Conservation (phyloP, 2,797 vertebrate genomes). For the Pipistrellus pipistrellus region DNA sequence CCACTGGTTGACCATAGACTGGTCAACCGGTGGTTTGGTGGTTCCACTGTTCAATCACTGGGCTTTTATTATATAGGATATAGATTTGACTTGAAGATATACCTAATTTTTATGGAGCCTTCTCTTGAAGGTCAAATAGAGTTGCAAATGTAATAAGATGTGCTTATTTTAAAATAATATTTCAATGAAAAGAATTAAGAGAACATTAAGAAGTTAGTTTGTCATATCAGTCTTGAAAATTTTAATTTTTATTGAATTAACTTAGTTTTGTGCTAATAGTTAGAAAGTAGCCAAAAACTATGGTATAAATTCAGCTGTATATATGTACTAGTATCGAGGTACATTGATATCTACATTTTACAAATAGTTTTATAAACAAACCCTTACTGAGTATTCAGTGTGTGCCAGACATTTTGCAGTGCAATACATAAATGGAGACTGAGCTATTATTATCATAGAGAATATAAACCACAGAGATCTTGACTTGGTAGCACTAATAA, state of each 20-base stretch:
- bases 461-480: background rate
- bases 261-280: background rate
- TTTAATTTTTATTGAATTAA: conserved; percentile 33
- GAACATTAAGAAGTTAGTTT: background rate
- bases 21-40: too few species aligned
- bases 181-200: conserved; percentile 56
- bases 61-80: too few species aligned
- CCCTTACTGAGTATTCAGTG: background rate
- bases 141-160: conserved; percentile 3
- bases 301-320: background rate
- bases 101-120: background rate
- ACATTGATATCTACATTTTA: background rate
- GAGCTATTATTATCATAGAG: background rate
- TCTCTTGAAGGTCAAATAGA: background rate
- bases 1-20: too few species aligned
- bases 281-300: background rate
- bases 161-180: conserved; percentile 12
- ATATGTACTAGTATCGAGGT: background rate
- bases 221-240: background rate
- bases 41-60: too few species aligned
- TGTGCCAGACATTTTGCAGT: background rate
- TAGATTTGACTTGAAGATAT: background rate
- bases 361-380: background rate
- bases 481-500: background rate
- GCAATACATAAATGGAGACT: background rate